These are phyloP conservation scores for Caligus rogercresseyi DNA, from an alignment of 1,140 invertebrate species.

Conservation along the genomic window DNA sequence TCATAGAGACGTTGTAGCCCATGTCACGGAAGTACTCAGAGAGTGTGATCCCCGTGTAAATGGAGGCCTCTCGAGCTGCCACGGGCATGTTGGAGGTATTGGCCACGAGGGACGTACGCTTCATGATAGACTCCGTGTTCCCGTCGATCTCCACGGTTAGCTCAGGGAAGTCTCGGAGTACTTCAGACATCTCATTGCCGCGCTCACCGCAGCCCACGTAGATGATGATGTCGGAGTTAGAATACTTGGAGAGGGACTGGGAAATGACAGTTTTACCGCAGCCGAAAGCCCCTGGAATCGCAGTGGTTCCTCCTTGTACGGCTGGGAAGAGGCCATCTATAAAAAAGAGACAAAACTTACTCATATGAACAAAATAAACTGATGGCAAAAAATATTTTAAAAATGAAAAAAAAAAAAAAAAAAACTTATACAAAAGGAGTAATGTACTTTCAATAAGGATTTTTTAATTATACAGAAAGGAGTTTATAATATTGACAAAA, in stretches of 20 bases:
- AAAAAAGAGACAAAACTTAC: neutral
- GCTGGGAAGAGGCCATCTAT: slow-evolving; percentile 84
- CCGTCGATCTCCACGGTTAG: slow-evolving; percentile 92
- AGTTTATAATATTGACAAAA: too few relatives aligned
- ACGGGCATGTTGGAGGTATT: slow-evolving; percentile 99
- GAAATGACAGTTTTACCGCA: slow-evolving; percentile 99
- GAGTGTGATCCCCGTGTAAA: slow-evolving; percentile 95
- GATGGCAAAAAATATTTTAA: too few relatives aligned
- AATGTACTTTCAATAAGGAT: too few relatives aligned
- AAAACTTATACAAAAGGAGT: neutral
- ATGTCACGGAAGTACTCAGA: slow-evolving; percentile 96
- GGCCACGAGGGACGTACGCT: slow-evolving; percentile 92
- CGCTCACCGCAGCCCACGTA: slow-evolving; percentile 93
- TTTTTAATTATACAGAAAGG: too few relatives aligned
- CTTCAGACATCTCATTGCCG: slow-evolving; percentile 82
- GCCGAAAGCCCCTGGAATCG: slow-evolving; percentile 92
- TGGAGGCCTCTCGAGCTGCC: slow-evolving; percentile 97
- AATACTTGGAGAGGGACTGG: slow-evolving; percentile 95
- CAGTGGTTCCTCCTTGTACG: slow-evolving; percentile 83
- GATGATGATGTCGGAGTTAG: slow-evolving; percentile 97
- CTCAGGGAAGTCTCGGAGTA: slow-evolving; percentile 77
- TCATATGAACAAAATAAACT: too few relatives aligned
- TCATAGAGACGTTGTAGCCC: slow-evolving; percentile 99
- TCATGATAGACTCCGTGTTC: slow-evolving; percentile 94
- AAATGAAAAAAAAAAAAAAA: neutral